A percentile compares a stretch with the other conserved stretches of the same genome.
phyloP scores from a whole-genome alignment of 2,113 vertebrate genomes.

The Prunella fulvescens region DNA sequence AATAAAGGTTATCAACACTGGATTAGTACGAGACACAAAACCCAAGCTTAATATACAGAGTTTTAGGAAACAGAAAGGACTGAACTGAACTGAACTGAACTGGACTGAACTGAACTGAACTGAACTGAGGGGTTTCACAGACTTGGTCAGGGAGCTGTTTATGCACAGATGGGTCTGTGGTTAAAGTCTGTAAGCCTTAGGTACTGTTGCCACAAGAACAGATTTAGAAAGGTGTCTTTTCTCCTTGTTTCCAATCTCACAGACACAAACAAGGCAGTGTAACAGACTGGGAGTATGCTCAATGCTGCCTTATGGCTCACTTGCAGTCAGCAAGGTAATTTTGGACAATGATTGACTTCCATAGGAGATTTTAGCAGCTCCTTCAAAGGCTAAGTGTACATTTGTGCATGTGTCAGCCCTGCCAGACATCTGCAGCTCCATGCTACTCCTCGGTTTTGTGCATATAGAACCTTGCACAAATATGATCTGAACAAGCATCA shows the following conservation, averaged over 20 bases:
- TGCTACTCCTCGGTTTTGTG: rapidly evolving
- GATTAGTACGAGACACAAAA: not conserved
- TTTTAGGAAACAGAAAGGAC: not conserved
- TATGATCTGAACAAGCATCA: not conserved
- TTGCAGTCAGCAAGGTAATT: not conserved
- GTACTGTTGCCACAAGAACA: not conserved
- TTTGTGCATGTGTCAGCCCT: not conserved
- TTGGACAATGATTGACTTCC: not conserved
- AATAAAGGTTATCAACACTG: conserved; percentile 80
- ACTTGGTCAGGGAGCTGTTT: not conserved
- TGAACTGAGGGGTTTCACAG: not conserved
- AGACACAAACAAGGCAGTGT: not conserved
- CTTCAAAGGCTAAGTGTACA: not conserved
- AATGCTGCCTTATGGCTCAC: rapidly evolving
- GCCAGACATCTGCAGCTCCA: not conserved
- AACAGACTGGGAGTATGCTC: not conserved
- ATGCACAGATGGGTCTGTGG: not conserved
- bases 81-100: not conserved
- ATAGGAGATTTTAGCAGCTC: not conserved
- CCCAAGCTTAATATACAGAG: not conserved
- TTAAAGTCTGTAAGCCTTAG: not conserved
- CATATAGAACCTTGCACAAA: rapidly evolving
- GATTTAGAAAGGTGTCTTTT: not conserved
- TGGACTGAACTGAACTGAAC: not conserved
- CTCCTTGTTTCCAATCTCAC: not conserved